Conservation (phyloP, 2,888 invertebrate genomes). For the Phengaris alcon region DNA sequence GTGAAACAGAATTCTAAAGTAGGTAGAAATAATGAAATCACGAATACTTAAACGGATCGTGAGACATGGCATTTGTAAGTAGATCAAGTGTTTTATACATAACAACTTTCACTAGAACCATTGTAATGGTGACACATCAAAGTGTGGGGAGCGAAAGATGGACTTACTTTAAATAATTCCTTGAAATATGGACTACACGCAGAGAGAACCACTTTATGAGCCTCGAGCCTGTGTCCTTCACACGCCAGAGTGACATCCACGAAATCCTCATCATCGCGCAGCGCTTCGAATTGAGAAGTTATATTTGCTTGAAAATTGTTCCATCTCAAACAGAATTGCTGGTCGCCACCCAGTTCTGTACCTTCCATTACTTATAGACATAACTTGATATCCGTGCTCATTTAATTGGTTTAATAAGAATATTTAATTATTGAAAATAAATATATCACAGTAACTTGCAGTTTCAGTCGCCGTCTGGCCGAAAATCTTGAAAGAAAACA, state of each 20-base stretch:
- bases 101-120: conserved; percentile 80
- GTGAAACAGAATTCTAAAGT: conserved; percentile 77
- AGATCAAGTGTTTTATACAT: conserved; percentile 80
- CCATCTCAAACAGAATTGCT: conserved; percentile 94
- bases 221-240: conserved; percentile 89
- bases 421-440: conserved; percentile 78
- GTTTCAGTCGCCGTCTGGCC: conserved; percentile 80
- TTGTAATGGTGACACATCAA: conserved; percentile 80
- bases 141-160: conserved; percentile 78
- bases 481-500: conserved; percentile 80
- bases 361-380: conserved; percentile 81
- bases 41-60: conserved; percentile 79
- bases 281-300: conserved; percentile 90
- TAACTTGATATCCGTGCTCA: conserved; percentile 80
- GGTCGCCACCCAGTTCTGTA: conserved; percentile 83
- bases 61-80: conserved; percentile 80
- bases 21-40: conserved; percentile 78
- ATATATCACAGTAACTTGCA: conserved; percentile 80
- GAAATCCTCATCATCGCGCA: conserved; percentile 91
- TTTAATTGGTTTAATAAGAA: conserved; percentile 79
- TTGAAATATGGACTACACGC: conserved; percentile 94
- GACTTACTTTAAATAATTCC: conserved; percentile 89
- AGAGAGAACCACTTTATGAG: conserved; percentile 91
- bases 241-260: conserved; percentile 93
- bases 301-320: conserved; percentile 94